Evolutionary conservation across 2,797 vertebrate species (phyloP).

Genomic region (Gouania willdenowi): DNA sequence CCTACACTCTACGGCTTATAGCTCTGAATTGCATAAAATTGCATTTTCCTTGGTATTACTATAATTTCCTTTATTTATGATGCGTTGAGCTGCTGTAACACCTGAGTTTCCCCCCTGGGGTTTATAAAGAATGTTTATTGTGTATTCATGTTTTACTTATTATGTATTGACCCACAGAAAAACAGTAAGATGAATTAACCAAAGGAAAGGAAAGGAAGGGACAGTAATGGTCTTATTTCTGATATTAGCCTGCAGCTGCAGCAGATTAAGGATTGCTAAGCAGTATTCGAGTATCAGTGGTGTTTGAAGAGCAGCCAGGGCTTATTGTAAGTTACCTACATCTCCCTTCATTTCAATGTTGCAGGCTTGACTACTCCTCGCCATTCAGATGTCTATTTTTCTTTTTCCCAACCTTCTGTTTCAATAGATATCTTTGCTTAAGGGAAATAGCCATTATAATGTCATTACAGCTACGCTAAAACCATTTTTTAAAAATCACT

Average conservation of each 20-base stretch:
- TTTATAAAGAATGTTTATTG: too few species aligned
- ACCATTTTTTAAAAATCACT: constrained; percentile 62
- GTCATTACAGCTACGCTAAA: constrained; percentile 68
- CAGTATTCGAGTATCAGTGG: constrained; percentile 36
- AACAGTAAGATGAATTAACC: constrained; percentile 7
- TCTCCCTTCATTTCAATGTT: constrained; percentile 43
- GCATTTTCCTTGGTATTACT: too few species aligned
- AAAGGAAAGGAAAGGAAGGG: constrained; percentile 22
- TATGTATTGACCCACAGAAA: constrained; percentile 19
- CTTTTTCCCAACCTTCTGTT: constrained; percentile 30
- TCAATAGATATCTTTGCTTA: constrained; percentile 66
- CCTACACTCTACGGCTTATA: too few species aligned
- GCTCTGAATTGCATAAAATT: too few species aligned
- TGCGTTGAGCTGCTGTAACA: too few species aligned
- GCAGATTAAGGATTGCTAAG: constrained; percentile 54
- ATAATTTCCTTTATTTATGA: too few species aligned
- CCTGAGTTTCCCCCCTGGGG: too few species aligned
- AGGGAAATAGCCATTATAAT: constrained; percentile 73
- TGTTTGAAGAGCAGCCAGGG: constrained; percentile 57
- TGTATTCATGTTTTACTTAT: too few species aligned
- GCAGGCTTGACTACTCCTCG: constrained; percentile 56
- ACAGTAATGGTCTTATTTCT: constrained; percentile 13
- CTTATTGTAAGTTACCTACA: constrained; percentile 57
- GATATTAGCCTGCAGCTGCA: constrained; percentile 45
- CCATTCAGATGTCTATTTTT: constrained; percentile 35